Evolutionary conservation across 1,140 invertebrate genomes (phyloP).

Genomic region (Condylostylus longicornis): DNA sequence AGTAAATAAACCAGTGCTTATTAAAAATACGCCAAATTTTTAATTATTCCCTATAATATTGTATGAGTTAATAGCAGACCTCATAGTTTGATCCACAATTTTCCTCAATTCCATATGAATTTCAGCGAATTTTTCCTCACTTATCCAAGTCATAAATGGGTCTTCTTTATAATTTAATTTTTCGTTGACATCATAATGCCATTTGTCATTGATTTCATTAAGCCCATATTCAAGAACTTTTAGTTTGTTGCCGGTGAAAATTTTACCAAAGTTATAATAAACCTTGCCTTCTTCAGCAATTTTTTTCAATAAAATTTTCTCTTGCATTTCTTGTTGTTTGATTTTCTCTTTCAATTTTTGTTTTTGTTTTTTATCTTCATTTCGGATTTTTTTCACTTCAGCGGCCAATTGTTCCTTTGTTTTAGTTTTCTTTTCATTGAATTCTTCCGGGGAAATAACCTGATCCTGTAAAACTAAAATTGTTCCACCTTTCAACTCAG

Average conservation of each 20-base stretch:
- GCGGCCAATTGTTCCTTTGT: conserved; percentile 21
- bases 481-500: conserved; percentile 36
- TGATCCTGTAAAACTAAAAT: conserved; percentile 38
- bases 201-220: no score
- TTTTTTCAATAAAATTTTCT: no score
- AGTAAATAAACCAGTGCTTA: not conserved
- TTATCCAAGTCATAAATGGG: conserved; percentile 36
- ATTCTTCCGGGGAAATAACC: conserved; percentile 37
- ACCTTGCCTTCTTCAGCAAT: no score
- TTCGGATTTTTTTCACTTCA: conserved; percentile 21
- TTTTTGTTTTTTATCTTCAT: conserved; percentile 15
- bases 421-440: conserved; percentile 21
- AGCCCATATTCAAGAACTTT: no score
- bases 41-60: no score
- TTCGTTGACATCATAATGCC: conserved; percentile 26
- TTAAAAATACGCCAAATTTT: no score
- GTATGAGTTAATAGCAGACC: no score
- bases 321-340: no score
- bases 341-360: conserved; percentile 14
- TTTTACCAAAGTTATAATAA: no score
- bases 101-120: conserved; percentile 38
- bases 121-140: conserved; percentile 34
- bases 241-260: no score
- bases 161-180: conserved; percentile 32
- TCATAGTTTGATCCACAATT: conserved; percentile 41